Conservation (phyloP, 2,113 vertebrate genomes). For the Orientallactaga bullata region DNA sequence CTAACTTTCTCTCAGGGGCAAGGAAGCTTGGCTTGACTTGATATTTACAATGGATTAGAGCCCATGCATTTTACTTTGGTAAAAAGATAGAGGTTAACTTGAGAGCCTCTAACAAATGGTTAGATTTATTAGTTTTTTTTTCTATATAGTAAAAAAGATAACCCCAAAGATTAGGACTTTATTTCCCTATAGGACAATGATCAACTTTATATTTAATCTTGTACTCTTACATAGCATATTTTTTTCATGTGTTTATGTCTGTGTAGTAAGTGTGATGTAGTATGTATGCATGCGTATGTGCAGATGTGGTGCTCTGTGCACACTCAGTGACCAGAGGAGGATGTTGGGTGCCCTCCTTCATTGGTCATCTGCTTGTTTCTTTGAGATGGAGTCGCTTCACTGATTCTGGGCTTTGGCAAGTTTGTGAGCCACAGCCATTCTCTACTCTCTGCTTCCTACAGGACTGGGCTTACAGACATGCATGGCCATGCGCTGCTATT, state of each 20-base stretch:
- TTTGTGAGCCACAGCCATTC: too few species aligned
- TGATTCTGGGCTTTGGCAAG: too few species aligned
- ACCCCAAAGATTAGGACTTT: constrained; percentile 54
- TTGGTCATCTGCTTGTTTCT: too few species aligned
- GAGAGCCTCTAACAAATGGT: constrained; percentile 28
- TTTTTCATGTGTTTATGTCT: background rate
- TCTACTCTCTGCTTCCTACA: too few species aligned
- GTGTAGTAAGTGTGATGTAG: too few species aligned
- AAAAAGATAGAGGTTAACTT: constrained; percentile 34
- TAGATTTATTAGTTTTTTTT: background rate
- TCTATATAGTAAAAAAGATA: constrained; percentile 51
- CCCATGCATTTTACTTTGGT: background rate
- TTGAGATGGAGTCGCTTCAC: too few species aligned
- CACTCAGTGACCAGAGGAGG: too few species aligned
- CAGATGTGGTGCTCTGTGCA: too few species aligned
- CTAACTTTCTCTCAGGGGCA: background rate
- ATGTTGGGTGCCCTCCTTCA: too few species aligned
- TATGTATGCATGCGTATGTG: too few species aligned
- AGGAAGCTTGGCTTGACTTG: constrained; percentile 5
- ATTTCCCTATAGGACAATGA: constrained; percentile 60
- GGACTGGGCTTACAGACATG: too few species aligned
- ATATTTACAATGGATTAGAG: background rate
- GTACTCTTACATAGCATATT: background rate
- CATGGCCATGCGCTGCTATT: too few species aligned
- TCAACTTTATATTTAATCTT: constrained; percentile 48